These are phyloP conservation scores for Datnioides undecimradiatus DNA, from an alignment of 2,113 vertebrate genomes.

Conservation along the genomic window DNA sequence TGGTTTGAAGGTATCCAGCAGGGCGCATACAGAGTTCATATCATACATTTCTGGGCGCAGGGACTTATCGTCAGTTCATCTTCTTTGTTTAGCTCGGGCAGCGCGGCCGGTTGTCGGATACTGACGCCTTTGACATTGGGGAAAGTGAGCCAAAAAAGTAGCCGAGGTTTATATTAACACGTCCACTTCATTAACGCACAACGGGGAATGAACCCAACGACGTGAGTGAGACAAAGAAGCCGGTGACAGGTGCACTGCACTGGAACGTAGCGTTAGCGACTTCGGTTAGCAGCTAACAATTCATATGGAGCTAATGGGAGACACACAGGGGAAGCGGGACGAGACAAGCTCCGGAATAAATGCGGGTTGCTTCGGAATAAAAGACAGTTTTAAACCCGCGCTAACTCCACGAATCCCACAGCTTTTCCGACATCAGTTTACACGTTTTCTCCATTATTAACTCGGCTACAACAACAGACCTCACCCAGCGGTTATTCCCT, in stretches of 20 bases:
- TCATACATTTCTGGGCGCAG: conserved; percentile 39
- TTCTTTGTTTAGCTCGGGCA: conserved; percentile 33
- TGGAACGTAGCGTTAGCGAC: conserved; percentile 17
- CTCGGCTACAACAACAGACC: conserved; percentile 49
- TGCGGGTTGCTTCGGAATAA: no score
- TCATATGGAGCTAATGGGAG: neutral
- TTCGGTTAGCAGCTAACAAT: conserved; percentile 32
- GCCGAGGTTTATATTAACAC: neutral
- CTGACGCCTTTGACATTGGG: neutral
- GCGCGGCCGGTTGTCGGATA: neutral
- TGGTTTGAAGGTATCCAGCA: conserved; percentile 1
- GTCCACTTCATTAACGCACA: rapidly evolving
- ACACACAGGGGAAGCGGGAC: neutral
- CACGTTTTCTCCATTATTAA: conserved; percentile 8
- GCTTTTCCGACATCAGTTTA: neutral
- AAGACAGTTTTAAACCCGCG: rapidly evolving
- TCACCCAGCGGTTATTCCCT: conserved; percentile 56
- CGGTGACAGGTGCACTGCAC: conserved; percentile 43
- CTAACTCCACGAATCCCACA: rapidly evolving
- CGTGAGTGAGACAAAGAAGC: conserved; percentile 30
- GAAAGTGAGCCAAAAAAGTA: neutral
- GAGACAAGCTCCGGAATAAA: neutral
- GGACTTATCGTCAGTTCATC: neutral
- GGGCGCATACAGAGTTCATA: neutral
- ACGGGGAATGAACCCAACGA: neutral